Base-by-base conservation (phyloP, 2,797 vertebrate genomes). In the Sebastes itinus region DNA sequence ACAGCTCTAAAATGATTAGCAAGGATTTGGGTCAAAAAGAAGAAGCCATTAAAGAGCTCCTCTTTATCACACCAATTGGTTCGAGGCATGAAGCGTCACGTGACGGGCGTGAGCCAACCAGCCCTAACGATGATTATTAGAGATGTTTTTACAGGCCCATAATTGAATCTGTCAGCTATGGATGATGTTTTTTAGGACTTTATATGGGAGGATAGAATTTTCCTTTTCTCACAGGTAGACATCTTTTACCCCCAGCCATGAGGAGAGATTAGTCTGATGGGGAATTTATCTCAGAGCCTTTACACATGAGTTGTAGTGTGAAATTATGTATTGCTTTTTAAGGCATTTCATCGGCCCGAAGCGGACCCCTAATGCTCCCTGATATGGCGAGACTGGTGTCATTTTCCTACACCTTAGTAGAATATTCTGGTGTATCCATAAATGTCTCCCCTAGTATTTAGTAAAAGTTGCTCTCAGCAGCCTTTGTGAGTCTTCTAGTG, bases 1-100 rank as follows among this genome's bases (percentile, higher is more conserved):
- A 85, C 79, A 82, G 89, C 90, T 92, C 73, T 92, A 84, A 92
- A 92, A 92, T 91, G 90, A 95, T 95, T 92, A 93, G 87, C 80
- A 66, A 71, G 89, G 92, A 94, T 93, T 94, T 89, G 82, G 92
- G 88, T 92, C 77, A 92, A 89, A 92, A 89, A 46, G 42, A 46
- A 78, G 68, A 87, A 83, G 78, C 90, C 84, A 84, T 89, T 89
- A 89, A 87, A 72, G 69, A 85, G 58, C 73, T 82, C 49, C 55
- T 77, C 67, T 89, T 85, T 85, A 85, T 89, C 85, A 16, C 62
- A 5, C 23, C 23, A 81, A 61, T 88, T 81, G 78, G 66, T 69
- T 80, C 32, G 63, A 65, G 61, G 75, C 55, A 16, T 28, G 38
- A 49, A 20, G 69, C 28, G 13, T 88, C 87, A 92, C 81, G 72